A percentile compares a stretch with the other conserved stretches of the same genome.
Conservation (phyloP, 2,888 invertebrate genomes). For the Hirtodrosophila histrioides region DNA sequence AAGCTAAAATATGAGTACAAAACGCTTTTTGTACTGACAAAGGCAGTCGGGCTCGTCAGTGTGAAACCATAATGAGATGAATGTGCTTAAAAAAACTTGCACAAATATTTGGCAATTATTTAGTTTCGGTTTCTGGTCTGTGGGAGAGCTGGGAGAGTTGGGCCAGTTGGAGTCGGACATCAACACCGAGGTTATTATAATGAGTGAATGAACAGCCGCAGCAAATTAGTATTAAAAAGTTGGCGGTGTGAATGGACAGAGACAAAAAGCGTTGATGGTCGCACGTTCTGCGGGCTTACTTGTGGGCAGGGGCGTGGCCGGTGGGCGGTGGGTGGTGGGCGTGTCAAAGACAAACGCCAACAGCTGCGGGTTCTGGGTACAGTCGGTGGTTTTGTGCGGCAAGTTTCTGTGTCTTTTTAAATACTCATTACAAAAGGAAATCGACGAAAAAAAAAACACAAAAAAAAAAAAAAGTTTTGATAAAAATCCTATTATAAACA, state of each 20-base stretch:
- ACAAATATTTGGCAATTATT: constrained; percentile 78
- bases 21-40: constrained; percentile 20
- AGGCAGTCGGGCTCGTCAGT: constrained; percentile 29
- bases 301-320: constrained; percentile 1
- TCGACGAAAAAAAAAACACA: constrained; percentile 34
- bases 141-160: not conserved
- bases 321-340: constrained; percentile 38
- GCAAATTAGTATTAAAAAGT: constrained; percentile 71
- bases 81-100: constrained; percentile 53
- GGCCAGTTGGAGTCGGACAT: constrained; percentile 11
- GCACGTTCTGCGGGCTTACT: constrained; percentile 47
- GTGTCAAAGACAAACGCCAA: constrained; percentile 74
- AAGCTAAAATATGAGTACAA: constrained; percentile 16
- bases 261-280: constrained; percentile 34
- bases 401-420: constrained; percentile 70
- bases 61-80: constrained; percentile 75
- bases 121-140: constrained; percentile 54
- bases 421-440: constrained; percentile 77
- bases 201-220: constrained; percentile 48
- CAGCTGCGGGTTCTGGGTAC: constrained; percentile 54
- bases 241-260: constrained; percentile 51
- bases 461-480: constrained; percentile 65
- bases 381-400: constrained; percentile 29
- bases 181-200: constrained; percentile 59
- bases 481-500: constrained; percentile 82